Conservation (phyloP, 2,888 invertebrate genomes). For the Halocaridina rubra region DNA sequence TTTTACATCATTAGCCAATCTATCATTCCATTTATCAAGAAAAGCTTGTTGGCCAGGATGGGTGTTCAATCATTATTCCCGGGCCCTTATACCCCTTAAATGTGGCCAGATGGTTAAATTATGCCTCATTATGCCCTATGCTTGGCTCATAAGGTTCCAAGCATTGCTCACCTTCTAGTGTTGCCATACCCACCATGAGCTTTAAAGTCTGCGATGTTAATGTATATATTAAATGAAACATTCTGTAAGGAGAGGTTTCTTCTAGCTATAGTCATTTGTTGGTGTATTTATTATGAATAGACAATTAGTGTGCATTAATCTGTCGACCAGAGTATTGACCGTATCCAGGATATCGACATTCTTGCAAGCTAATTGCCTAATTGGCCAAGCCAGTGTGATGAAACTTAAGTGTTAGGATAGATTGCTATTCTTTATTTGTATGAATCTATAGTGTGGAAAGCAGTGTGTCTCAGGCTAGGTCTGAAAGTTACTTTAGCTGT, state of each 20-base stretch:
- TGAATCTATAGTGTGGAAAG: constrained; percentile 25
- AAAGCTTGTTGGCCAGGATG: not conserved
- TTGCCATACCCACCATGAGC: constrained; percentile 42
- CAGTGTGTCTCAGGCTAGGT: constrained; percentile 16
- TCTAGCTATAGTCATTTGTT: constrained; percentile 39
- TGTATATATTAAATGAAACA: constrained; percentile 36
- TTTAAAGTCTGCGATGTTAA: constrained; percentile 57
- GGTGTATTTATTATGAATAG: constrained; percentile 46
- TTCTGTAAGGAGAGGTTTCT: constrained; percentile 37
- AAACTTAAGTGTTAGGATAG: constrained; percentile 35
- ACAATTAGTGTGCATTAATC: constrained; percentile 32
- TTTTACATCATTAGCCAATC: no score
- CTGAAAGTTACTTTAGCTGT: not conserved
- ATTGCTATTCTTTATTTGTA: constrained; percentile 26
- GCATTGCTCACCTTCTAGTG: constrained; percentile 24
- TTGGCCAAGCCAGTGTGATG: constrained; percentile 42
- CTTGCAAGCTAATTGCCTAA: constrained; percentile 37
- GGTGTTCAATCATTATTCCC: not conserved
- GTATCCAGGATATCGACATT: constrained; percentile 29
- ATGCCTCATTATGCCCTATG: not conserved
- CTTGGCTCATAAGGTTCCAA: constrained; percentile 4
- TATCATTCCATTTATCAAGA: no score
- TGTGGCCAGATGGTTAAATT: not conserved
- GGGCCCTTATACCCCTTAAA: not conserved
- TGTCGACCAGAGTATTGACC: constrained; percentile 11